These are phyloP conservation scores for Drosophila anomalipes DNA, from an alignment of 2,888 invertebrate genomes.

Conservation along the genomic window DNA sequence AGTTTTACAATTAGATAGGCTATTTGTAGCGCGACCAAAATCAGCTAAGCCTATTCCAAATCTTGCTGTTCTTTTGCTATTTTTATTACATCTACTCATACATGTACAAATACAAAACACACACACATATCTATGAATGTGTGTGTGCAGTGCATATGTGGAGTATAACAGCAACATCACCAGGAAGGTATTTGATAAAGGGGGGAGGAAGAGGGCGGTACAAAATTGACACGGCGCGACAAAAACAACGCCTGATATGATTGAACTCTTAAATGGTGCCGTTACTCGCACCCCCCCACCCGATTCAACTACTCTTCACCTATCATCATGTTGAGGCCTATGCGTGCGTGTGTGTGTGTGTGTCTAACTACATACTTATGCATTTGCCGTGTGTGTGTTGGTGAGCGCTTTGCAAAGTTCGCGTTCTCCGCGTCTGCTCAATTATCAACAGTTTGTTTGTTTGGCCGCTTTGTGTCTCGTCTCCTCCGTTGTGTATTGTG, in stretches of 20 bases:
- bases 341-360: neutral
- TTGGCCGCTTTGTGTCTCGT: slow-evolving; percentile 48
- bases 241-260: slow-evolving; percentile 70
- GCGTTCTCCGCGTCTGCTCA: slow-evolving; percentile 60
- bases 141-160: slow-evolving; percentile 52
- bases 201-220: neutral
- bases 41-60: slow-evolving; percentile 13
- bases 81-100: neutral
- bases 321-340: slow-evolving; percentile 3
- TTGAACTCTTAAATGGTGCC: slow-evolving; percentile 70
- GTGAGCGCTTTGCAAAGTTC: slow-evolving; percentile 49
- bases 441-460: slow-evolving; percentile 75
- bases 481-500: slow-evolving; percentile 26
- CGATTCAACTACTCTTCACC: neutral
- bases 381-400: slow-evolving; percentile 6
- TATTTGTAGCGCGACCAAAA: slow-evolving; percentile 26
- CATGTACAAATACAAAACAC: slow-evolving; percentile 1
- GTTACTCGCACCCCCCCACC: slow-evolving; percentile 17
- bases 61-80: slow-evolving; percentile 16
- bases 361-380: slow-evolving; percentile 18
- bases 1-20: neutral
- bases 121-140: slow-evolving; percentile 20
- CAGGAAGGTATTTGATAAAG: neutral
- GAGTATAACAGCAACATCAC: slow-evolving; percentile 29
- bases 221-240: slow-evolving; percentile 63